phyloP scores from a whole-genome alignment of 2,113 vertebrate species.

The Pyrgilauda ruficollis region DNA sequence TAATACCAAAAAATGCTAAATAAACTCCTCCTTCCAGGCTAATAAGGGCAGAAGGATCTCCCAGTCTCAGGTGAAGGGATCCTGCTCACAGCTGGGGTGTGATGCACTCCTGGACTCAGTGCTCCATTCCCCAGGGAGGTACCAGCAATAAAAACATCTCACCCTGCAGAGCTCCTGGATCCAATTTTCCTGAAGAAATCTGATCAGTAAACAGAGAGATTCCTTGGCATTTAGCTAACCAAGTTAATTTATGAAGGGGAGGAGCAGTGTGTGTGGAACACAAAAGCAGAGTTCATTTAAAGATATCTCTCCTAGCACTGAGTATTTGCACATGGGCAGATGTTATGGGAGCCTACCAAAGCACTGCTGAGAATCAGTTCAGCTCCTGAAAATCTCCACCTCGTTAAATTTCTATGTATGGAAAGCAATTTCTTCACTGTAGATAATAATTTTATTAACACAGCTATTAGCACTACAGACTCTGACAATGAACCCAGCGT shows the following conservation, averaged over 20 bases:
- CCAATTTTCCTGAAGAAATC: not conserved
- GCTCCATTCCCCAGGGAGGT: not conserved
- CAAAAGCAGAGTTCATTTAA: not conserved
- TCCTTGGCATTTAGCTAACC: not conserved
- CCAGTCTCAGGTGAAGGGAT: not conserved
- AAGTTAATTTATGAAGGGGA: not conserved
- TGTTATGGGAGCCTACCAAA: conserved; percentile 12
- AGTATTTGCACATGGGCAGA: not conserved
- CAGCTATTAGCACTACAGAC: not conserved
- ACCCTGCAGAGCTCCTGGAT: not conserved
- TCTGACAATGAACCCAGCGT: not conserved
- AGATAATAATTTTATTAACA: conserved; percentile 44
- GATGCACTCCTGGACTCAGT: not conserved
- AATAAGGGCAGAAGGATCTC: not conserved
- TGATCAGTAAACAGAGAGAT: not conserved
- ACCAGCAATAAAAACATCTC: not conserved
- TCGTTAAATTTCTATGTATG: conserved; percentile 14
- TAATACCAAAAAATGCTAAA: not conserved
- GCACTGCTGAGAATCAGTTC: conserved; percentile 16
- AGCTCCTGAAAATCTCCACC: conserved; percentile 18
- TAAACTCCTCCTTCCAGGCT: not conserved
- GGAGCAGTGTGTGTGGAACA: not conserved
- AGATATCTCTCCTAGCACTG: not conserved
- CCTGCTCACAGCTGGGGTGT: not conserved
- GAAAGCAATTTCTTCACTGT: conserved; percentile 4